Conservation (phyloP, 2,888 invertebrate genomes). For the Temnothorax ravouxi region DNA sequence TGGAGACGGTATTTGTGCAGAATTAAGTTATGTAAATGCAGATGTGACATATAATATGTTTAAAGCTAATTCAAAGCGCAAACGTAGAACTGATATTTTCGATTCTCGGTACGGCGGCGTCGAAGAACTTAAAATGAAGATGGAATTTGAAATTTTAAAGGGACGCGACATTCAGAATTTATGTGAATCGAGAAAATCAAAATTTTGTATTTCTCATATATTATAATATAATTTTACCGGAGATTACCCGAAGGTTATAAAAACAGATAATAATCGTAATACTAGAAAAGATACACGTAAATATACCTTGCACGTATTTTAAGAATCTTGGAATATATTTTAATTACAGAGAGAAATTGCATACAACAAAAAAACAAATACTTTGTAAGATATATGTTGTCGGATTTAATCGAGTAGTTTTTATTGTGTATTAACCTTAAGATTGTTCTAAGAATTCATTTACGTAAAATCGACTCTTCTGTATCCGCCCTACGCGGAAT, state of each 20-base stretch:
- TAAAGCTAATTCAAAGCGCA: background rate
- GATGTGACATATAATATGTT: background rate
- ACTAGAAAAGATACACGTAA: background rate
- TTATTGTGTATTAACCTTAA: background rate
- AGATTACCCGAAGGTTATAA: background rate
- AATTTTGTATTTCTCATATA: background rate
- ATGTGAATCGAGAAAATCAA: background rate
- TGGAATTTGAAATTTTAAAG: background rate
- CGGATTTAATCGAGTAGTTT: background rate
- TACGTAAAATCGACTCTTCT: constrained; percentile 9
- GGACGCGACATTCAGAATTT: background rate
- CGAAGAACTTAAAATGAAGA: background rate
- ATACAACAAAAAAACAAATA: background rate
- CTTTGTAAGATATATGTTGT: background rate
- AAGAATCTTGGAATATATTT: background rate
- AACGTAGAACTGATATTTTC: background rate
- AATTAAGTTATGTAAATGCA: background rate
- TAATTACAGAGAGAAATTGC: background rate
- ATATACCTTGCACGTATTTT: background rate
- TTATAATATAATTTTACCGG: too few relatives aligned
- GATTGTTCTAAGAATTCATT: constrained; percentile 30
- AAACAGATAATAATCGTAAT: background rate
- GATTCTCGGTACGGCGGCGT: background rate
- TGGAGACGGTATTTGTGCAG: background rate
- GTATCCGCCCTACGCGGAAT: constrained; percentile 15